Conservation (phyloP, 2,888 invertebrate species). For the Scotopteryx bipunctaria region DNA sequence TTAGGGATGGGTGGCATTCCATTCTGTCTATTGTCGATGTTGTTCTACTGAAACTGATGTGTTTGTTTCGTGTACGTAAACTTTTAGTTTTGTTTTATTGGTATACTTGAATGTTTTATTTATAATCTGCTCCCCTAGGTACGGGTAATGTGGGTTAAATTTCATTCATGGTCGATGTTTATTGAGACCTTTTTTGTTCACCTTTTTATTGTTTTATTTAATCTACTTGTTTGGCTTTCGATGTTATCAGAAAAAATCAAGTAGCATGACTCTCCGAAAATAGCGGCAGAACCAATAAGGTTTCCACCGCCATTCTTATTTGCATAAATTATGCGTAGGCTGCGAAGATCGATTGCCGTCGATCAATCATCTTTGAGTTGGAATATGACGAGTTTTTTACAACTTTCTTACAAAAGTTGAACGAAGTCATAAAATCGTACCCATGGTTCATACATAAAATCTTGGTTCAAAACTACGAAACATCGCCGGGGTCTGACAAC, state of each 20-base stretch:
- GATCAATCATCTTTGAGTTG: conserved; percentile 13
- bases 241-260: neutral
- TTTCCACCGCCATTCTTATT: neutral
- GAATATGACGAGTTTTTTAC: conserved; percentile 4
- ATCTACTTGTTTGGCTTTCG: neutral
- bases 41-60: conserved; percentile 2
- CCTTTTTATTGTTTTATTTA: neutral
- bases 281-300: conserved; percentile 2
- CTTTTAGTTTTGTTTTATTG: neutral
- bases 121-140: conserved; percentile 16
- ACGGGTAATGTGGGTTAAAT: conserved; percentile 6
- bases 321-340: conserved; percentile 14
- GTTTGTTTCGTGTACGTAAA: neutral
- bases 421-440: too few species aligned
- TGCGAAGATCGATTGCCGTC: conserved; percentile 13
- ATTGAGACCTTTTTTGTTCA: neutral
- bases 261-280: neutral
- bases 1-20: conserved; percentile 21
- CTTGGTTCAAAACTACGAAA: neutral
- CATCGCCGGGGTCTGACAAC: too few species aligned
- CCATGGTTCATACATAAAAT: too few species aligned
- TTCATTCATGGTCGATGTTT: neutral
- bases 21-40: conserved; percentile 6
- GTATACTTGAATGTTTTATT: neutral
- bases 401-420: neutral